Percentiles rank a stretch among this genome's conserved stretches.
Conservation (phyloP, 2,797 vertebrate species). For the Enteromius mattozi region DNA sequence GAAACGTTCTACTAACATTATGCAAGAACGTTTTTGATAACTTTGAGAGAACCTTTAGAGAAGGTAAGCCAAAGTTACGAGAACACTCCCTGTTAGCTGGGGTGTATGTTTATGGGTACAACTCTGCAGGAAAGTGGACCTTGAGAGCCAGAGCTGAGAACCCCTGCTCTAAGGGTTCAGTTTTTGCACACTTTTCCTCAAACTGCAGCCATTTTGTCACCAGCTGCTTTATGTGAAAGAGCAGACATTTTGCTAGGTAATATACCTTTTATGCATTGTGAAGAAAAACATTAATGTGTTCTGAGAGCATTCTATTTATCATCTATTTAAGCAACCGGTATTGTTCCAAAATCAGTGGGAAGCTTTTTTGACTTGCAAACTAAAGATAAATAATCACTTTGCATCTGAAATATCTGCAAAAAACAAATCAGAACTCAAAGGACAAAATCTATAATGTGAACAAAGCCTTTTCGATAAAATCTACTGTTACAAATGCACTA, state of each 20-base stretch:
- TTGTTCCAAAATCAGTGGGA: background rate
- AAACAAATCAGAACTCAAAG: background rate
- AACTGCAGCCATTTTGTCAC: background rate
- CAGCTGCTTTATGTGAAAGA: background rate
- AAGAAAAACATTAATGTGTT: background rate
- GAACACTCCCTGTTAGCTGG: too few species aligned
- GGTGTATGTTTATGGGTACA: too few species aligned
- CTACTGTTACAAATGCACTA: background rate
- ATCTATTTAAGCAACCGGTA: background rate
- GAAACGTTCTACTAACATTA: too few species aligned
- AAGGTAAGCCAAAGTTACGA: too few species aligned
- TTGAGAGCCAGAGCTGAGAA: too few species aligned
- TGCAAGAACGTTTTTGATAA: too few species aligned
- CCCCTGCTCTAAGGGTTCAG: background rate
- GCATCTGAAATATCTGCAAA: background rate
- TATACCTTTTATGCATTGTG: background rate
- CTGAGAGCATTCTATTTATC: background rate
- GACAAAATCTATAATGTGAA: background rate
- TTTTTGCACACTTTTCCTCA: background rate
- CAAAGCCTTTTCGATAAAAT: background rate
- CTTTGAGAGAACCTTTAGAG: too few species aligned
- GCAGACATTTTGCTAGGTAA: background rate
- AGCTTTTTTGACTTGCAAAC: background rate
- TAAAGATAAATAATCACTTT: background rate
- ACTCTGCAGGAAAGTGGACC: too few species aligned